Conservation (phyloP, 2,888 invertebrate genomes). For the Plebejus melissa region DNA sequence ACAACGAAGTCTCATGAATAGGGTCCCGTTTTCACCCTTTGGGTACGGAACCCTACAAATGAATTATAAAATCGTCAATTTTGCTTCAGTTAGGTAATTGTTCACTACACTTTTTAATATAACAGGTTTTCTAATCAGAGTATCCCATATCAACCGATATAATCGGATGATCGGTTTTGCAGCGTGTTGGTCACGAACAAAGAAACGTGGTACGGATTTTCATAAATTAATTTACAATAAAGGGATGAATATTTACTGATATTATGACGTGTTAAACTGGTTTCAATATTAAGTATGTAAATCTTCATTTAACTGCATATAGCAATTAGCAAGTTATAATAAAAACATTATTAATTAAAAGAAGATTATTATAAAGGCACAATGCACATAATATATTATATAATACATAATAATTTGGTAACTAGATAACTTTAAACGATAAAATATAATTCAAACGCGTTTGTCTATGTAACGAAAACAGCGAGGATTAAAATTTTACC, state of each 20-base stretch:
- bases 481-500: not conserved
- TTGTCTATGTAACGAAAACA: not conserved
- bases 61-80: too few species aligned
- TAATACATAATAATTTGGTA: not conserved
- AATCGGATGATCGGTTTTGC: not conserved
- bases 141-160: not conserved
- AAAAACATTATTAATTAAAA: too few species aligned
- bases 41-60: too few species aligned
- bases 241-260: not conserved
- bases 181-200: not conserved
- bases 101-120: not conserved
- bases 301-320: not conserved
- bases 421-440: not conserved
- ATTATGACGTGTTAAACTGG: not conserved
- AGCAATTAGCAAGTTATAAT: not conserved
- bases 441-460: not conserved
- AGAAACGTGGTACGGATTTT: not conserved
- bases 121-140: not conserved
- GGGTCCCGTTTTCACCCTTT: too few species aligned
- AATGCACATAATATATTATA: too few species aligned
- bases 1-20: too few species aligned
- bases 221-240: conserved; percentile 11
- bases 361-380: too few species aligned
- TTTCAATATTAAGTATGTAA: not conserved
- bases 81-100: too few species aligned